Evolutionary conservation across 2,113 vertebrate species (phyloP), one percentile per base, ranked within the genome.

Genomic region (Pelecanus crispus): DNA sequence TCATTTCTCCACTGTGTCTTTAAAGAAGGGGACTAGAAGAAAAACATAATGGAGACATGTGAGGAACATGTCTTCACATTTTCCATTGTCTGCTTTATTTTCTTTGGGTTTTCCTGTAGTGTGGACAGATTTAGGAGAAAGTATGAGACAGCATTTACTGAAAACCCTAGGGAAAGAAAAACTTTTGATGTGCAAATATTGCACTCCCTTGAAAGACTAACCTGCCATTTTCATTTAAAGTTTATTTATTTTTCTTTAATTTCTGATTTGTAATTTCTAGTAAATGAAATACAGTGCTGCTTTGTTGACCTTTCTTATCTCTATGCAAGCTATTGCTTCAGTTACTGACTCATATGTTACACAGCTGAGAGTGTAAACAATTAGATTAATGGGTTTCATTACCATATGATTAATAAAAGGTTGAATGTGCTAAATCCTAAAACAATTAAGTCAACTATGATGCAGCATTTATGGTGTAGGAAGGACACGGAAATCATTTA

Each of bases 361-460:
- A 44, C 19, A 78, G 4, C 9, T 32, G 65, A 88, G 16, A 53
- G n/a, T 11, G 12, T 61, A n/a, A 92, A 59, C 67, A 83, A 62
- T 72, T 92, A 95, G 38, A 74, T 90, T 19, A 94, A 92, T 77
- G 71, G 11, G 3, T 91, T 94, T 88, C 38, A 50, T 95, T 96
- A 81, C 38, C 52, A 72, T 73, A 59, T 79, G 77, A 67, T 92
- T 95, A 97, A 91, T 79, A 85, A 91, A 95, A 93, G 8, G 42
- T 58, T 95, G 80, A 50, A 73, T 91, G 95, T 89, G 83, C 56
- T 68, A 59, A 80, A 62, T 81, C 59, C 17, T 45, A 42, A 56
- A 77, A 52, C 77, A 82, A 78, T 55, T 72, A 88, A 94, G 50
- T 66, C 44, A 93, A 81, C 68, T 81, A 42, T 78, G 72, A 78